Percentiles rank a stretch among this genome's conserved stretches.
These are phyloP conservation scores for Anoura caudifer DNA, from an alignment of 2,113 vertebrate genomes.

Conservation along the genomic window DNA sequence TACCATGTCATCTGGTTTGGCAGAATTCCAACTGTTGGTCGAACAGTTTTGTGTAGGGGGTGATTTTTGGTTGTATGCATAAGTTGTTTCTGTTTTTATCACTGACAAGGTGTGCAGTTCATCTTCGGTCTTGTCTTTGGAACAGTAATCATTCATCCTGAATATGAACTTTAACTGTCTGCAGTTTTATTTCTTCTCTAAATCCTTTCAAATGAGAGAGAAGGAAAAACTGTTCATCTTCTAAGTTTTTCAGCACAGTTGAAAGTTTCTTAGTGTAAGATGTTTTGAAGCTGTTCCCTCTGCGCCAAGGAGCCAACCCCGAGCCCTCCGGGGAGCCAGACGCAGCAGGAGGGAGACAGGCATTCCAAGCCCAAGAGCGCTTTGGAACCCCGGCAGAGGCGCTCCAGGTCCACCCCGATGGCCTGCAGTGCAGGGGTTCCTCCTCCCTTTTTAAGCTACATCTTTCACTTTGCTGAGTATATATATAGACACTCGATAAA, in stretches of 20 bases:
- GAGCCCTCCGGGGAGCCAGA: neutral
- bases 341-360: neutral
- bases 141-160: conserved; percentile 80
- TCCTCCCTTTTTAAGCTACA: neutral
- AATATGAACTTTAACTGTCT: conserved; percentile 15
- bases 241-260: neutral
- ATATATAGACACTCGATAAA: neutral
- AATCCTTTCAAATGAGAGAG: neutral
- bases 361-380: neutral
- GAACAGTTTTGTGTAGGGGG: conserved; percentile 56
- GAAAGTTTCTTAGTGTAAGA: neutral
- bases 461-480: neutral
- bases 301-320: neutral
- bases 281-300: neutral
- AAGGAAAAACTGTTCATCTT: neutral
- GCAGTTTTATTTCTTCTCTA: conserved; percentile 27
- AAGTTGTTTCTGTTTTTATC: conserved; percentile 80
- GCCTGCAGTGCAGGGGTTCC: neutral
- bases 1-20: conserved; percentile 35
- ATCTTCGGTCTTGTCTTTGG: conserved; percentile 68
- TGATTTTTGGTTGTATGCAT: conserved; percentile 2
- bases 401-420: neutral
- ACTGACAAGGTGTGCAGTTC: conserved; percentile 74
- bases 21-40: neutral
- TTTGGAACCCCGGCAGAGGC: neutral